Evolutionary conservation across 2,888 invertebrate species (phyloP).

Genomic region (Stictocephala bisonia): DNA sequence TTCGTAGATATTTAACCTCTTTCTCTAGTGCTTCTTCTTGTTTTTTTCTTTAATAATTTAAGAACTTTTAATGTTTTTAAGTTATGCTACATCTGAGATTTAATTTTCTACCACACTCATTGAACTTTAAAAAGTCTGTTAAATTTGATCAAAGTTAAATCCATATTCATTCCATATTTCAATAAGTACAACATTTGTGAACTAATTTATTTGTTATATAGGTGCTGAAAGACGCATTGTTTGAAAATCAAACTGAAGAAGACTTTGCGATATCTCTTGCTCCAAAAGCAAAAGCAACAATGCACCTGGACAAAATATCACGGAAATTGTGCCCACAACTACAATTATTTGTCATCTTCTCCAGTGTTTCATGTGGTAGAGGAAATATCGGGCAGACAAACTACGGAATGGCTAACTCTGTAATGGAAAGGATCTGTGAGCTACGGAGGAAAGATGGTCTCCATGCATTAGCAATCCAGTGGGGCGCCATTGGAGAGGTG

Average conservation of each 20-base stretch:
- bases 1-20: no score
- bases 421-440: slow-evolving; percentile 74
- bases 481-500: slow-evolving; percentile 94
- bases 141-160: no score
- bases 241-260: slow-evolving; percentile 80
- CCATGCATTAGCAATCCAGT: slow-evolving; percentile 87
- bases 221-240: slow-evolving; percentile 77
- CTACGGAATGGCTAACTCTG: slow-evolving; percentile 90
- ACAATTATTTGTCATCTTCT: slow-evolving; percentile 87
- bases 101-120: no score
- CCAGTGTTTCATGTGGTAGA: slow-evolving; percentile 90
- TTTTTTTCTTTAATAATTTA: no score
- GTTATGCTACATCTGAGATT: no score
- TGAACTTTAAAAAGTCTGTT: no score
- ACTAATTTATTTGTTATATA: slow-evolving; percentile 60
- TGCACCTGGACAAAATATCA: slow-evolving; percentile 77
- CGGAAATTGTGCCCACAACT: slow-evolving; percentile 70
- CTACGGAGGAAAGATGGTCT: slow-evolving; percentile 74
- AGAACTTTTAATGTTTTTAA: no score
- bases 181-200: no score
- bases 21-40: no score
- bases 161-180: no score
- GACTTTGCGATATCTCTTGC: slow-evolving; percentile 75
- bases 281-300: slow-evolving; percentile 86
- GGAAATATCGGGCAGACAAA: slow-evolving; percentile 93